Conservation (phyloP, 2,888 invertebrate species). For the Pilophorus perplexus region DNA sequence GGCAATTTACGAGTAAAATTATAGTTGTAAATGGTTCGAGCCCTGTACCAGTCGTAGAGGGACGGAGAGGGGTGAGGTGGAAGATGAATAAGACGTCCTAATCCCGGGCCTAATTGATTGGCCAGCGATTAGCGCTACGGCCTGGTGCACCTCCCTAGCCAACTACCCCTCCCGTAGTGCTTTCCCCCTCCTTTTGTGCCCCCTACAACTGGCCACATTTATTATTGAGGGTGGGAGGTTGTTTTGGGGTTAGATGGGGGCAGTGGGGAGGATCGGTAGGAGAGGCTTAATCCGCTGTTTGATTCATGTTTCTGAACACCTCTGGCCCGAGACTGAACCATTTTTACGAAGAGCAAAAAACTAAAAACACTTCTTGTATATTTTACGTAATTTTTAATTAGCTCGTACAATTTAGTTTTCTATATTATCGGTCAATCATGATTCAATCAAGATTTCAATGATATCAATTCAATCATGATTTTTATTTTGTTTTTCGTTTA, state of each 20-base stretch:
- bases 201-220: slow-evolving; percentile 22
- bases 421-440: too few relatives aligned
- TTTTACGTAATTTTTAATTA: too few relatives aligned
- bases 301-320: slow-evolving; percentile 16
- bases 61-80: slow-evolving; percentile 14
- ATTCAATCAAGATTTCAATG: too few relatives aligned
- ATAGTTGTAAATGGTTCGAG: slow-evolving; percentile 26
- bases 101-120: slow-evolving; percentile 40
- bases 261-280: too few relatives aligned
- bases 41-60: too few relatives aligned
- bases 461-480: too few relatives aligned
- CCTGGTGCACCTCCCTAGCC: too few relatives aligned
- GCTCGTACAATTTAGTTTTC: too few relatives aligned
- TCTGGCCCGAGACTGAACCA: not conserved
- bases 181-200: not conserved
- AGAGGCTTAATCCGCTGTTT: slow-evolving; percentile 23
- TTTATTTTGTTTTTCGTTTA: too few relatives aligned
- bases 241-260: too few relatives aligned
- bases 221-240: slow-evolving; percentile 25
- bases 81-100: slow-evolving; percentile 41
- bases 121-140: slow-evolving; percentile 35
- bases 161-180: slow-evolving; percentile 14
- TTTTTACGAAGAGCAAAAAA: too few relatives aligned
- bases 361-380: too few relatives aligned
- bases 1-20: slow-evolving; percentile 34